Evolutionary conservation across 2,797 vertebrate species (phyloP), one percentile per base, ranked within the genome.

Genomic region (Fratercula arctica): DNA sequence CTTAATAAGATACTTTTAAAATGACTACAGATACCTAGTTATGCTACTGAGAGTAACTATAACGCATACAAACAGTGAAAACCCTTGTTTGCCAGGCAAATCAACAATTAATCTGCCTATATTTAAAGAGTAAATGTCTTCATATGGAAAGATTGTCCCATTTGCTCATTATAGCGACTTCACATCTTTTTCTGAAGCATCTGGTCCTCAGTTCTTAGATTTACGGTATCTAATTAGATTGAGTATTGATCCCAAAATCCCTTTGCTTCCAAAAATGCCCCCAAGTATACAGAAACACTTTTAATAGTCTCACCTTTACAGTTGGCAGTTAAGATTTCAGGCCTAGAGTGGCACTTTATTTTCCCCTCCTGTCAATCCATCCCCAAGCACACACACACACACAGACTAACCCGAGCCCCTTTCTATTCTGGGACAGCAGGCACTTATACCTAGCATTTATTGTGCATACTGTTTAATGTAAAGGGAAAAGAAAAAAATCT

Each of bases 1-100:
- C 84, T 97, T 87, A 63, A 19, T 20, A 75, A 48, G 59, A 37
- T 24, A 67, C 63, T 77, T 95, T 4, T 33, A 78, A 86, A 75
- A 81, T 29, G 1, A 48, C 70, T 87, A 90, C 67, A 87, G 75
- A 8, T 39, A 92, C 0, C 79, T 92, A 93, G 5, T 67, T 63
- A 70, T 20, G 51, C 89, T 94, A 90, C 78, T 85, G 86, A 90
- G 73, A 72, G 79, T 68, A 94, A 89, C 69, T 92, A 48, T 46
- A 69, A 76, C 4, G 7, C 11, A 66, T 8, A 76, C 86, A 64
- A 84, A 13, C 66, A 69, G 59, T 14, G 53, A 66, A 87, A 69
- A 12, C 48, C 77, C 67, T 89, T 73, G 41, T 90, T 78, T 69
- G 10, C 68, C 81, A 7, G 6, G 67, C 60, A 92, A 63, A 88